phyloP scores from a whole-genome alignment of 2,113 vertebrate species.

The Mesitornis unicolor region DNA sequence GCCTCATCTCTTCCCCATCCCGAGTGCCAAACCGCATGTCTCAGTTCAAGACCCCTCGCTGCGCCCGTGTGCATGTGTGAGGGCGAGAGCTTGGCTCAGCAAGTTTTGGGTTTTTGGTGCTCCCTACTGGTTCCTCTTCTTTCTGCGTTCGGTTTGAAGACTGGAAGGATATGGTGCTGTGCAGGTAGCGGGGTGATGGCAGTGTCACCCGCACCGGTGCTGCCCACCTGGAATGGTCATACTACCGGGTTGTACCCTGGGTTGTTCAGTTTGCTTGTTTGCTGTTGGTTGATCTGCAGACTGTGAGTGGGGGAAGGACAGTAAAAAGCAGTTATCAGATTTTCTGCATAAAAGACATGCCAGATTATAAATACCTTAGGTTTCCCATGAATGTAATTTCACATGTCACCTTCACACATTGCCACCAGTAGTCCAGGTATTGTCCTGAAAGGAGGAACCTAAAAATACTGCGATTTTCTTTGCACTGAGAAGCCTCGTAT shows the following conservation, averaged over 20 bases:
- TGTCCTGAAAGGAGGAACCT: neutral
- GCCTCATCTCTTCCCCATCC: neutral
- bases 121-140: fast-evolving
- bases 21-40: neutral
- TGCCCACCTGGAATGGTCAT: fast-evolving
- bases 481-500: neutral
- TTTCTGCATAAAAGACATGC: neutral
- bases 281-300: neutral
- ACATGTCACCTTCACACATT: neutral
- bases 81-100: neutral
- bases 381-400: neutral
- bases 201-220: fast-evolving
- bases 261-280: neutral
- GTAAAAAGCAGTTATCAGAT: neutral
- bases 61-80: neutral
- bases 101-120: neutral
- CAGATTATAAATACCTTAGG: neutral
- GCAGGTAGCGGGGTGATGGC: fast-evolving
- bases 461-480: neutral
- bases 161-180: neutral
- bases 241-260: neutral
- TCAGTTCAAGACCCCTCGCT: neutral
- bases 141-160: neutral
- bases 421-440: neutral
- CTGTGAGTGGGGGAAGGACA: neutral